These are phyloP conservation scores for Macaca fascicularis DNA, from an alignment of 2,113 vertebrate species.

Conservation along the genomic window T2T-MFA8v1.1 NC_088395.1:44919001-44919500, in stretches of 20 bases:
- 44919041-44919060: background rate
- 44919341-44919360: constrained; percentile 16
- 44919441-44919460: constrained; percentile 39
- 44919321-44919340: background rate
- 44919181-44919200: background rate
- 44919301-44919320: background rate
- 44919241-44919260: background rate
- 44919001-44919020: background rate
- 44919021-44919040: constrained; percentile 44
- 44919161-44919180: background rate
- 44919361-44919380: constrained; percentile 26
- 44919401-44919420: constrained; percentile 4
- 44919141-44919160: constrained; percentile 13
- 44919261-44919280: background rate
- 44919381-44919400: background rate
- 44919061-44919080: constrained; percentile 22
- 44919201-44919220: background rate
- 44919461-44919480: background rate
- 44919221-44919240: background rate
- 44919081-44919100: background rate
- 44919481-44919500: background rate
- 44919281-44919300: constrained; percentile 30
- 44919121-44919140: constrained; percentile 28
- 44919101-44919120: constrained; percentile 31
- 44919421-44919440: background rate